Percentiles rank a stretch among this genome's conserved stretches.
phyloP scores from a whole-genome alignment of 2,113 vertebrate species.

The Archilochus colubris region DNA sequence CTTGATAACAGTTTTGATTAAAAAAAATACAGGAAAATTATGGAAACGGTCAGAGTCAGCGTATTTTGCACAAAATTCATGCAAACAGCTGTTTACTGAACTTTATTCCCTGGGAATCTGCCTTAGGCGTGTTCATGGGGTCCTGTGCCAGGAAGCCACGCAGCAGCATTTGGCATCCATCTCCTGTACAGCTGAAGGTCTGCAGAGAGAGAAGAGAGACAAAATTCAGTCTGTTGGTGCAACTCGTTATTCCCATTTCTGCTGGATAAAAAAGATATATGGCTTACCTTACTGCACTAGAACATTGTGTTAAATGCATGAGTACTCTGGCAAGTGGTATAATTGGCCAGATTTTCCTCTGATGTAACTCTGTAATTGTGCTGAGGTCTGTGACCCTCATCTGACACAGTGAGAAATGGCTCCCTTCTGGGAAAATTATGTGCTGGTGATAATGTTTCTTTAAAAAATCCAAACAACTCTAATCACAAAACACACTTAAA shows the following conservation, averaged over 20 bases:
- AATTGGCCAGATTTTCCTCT: background rate
- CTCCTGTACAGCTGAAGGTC: background rate
- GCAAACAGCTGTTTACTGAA: background rate
- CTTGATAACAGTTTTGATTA: background rate
- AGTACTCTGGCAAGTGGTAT: background rate
- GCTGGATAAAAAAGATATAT: background rate
- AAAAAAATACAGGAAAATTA: background rate
- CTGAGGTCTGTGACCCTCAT: background rate
- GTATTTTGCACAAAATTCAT: background rate
- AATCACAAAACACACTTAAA: background rate
- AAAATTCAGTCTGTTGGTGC: background rate
- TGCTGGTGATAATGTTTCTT: background rate
- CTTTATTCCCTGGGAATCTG: background rate
- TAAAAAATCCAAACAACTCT: background rate
- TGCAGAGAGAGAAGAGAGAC: background rate
- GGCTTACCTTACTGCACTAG: background rate
- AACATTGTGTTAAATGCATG: background rate
- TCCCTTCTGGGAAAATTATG: background rate
- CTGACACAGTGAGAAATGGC: background rate
- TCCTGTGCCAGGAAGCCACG: fast-evolving
- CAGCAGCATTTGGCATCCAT: fast-evolving
- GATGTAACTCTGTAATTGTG: background rate
- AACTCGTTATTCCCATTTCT: background rate
- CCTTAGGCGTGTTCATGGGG: fast-evolving
- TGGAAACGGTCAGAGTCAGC: background rate